These are phyloP conservation scores for Eurystomus gularis DNA, from an alignment of 2,113 vertebrate genomes.

Conservation along the genomic window DNA sequence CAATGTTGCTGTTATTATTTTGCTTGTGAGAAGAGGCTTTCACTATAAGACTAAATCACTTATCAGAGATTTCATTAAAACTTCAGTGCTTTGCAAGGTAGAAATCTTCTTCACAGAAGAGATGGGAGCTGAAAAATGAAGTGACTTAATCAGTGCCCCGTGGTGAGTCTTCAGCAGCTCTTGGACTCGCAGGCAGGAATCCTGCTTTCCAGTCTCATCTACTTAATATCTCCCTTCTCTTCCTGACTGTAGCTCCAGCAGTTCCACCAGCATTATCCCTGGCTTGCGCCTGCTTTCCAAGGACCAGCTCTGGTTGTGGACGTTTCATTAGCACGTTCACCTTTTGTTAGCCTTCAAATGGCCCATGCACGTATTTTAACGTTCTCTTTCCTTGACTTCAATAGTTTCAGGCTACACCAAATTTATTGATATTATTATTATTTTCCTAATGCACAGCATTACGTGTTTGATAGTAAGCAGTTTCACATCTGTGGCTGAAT, in stretches of 20 bases:
- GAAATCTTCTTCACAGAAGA: background rate
- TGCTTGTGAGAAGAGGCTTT: background rate
- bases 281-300: background rate
- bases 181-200: background rate
- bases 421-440: slow-evolving; percentile 26
- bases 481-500: slow-evolving; percentile 67
- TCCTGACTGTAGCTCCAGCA: background rate
- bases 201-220: background rate
- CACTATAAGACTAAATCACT: background rate
- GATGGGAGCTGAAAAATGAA: background rate
- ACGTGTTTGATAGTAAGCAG: slow-evolving; percentile 39
- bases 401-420: background rate
- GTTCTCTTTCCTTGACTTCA: background rate
- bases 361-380: background rate
- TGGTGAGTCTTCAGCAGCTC: background rate
- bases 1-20: background rate
- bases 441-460: slow-evolving; percentile 39
- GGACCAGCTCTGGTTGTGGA: background rate
- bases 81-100: background rate
- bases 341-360: background rate
- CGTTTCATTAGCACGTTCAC: background rate
- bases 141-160: background rate
- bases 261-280: background rate
- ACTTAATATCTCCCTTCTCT: background rate
- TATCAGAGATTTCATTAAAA: background rate